Conservation (phyloP, 2,888 invertebrate genomes). For the Atrina japonica region DNA sequence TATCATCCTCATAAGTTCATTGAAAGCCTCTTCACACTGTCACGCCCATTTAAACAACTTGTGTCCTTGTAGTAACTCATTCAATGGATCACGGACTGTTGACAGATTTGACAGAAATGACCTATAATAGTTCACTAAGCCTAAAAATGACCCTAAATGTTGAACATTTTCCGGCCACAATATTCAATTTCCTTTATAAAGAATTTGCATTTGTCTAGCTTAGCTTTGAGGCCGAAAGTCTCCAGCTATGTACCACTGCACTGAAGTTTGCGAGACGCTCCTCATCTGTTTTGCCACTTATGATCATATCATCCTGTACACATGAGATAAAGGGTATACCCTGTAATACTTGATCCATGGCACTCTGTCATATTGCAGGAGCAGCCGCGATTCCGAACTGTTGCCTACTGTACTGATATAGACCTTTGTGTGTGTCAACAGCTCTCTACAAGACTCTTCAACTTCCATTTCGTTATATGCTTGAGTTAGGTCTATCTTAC, state of each 20-base stretch:
- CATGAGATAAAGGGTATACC: conserved; percentile 25
- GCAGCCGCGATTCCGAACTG: conserved; percentile 49
- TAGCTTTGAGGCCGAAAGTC: conserved; percentile 1
- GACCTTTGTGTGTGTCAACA: conserved; percentile 47
- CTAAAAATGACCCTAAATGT: conserved; percentile 21
- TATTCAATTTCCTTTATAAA: not conserved
- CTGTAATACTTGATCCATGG: conserved; percentile 46
- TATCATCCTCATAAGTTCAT: conserved; percentile 58
- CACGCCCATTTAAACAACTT: conserved; percentile 47
- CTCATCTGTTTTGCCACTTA: conserved; percentile 26
- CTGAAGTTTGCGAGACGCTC: conserved; percentile 23
- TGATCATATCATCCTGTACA: conserved; percentile 44
- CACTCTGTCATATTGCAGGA: conserved; percentile 52
- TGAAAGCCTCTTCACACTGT: conserved; percentile 52
- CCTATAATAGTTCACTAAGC: conserved; percentile 30
- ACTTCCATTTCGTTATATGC: conserved; percentile 51
- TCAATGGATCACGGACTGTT: conserved; percentile 49
- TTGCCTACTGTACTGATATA: conserved; percentile 49
- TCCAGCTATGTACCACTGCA: conserved; percentile 2
- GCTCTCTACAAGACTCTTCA: conserved; percentile 39
- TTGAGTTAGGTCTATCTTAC: conserved; percentile 55
- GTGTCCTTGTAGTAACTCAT: conserved; percentile 49
- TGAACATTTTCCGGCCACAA: conserved; percentile 25
- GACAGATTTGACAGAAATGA: conserved; percentile 29
- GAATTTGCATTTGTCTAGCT: conserved; percentile 15